A percentile compares a stretch with the other conserved stretches of the same genome.
These are phyloP conservation scores for Euproctis similis DNA, from an alignment of 2,888 invertebrate genomes.

Conservation along the genomic window DNA sequence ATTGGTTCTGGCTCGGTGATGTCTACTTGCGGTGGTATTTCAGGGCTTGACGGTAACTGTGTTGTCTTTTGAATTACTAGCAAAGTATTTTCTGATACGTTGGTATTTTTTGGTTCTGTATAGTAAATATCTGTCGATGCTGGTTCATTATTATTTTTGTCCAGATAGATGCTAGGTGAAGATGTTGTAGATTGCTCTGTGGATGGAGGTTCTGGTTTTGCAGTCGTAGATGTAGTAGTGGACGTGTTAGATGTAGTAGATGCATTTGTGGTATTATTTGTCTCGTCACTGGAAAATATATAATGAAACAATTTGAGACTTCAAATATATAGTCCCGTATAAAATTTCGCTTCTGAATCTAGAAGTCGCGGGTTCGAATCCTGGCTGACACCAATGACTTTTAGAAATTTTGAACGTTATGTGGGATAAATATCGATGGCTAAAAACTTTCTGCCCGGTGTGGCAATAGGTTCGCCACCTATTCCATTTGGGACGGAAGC, in stretches of 20 bases:
- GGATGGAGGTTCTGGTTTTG: constrained; percentile 8
- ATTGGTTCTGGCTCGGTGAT: constrained; percentile 3
- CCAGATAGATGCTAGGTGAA: constrained; percentile 8
- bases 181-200: constrained; percentile 7
- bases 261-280: constrained; percentile 17
- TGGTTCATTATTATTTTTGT: constrained; percentile 9
- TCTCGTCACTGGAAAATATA: constrained; percentile 48
- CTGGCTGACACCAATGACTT: too few relatives aligned
- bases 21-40: constrained; percentile 3
- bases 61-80: constrained; percentile 5
- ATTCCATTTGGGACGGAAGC: too few relatives aligned
- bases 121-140: constrained; percentile 4
- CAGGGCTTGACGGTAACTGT: constrained; percentile 3
- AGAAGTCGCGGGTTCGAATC: too few relatives aligned
- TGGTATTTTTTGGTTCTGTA: constrained; percentile 5
- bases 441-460: too few relatives aligned
- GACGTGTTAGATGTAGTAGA: constrained; percentile 6
- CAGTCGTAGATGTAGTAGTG: constrained; percentile 16
- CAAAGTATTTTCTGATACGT: constrained; percentile 1
- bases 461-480: too few relatives aligned
- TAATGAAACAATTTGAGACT: too few relatives aligned
- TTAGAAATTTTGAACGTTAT: too few relatives aligned
- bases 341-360: too few relatives aligned
- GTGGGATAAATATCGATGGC: too few relatives aligned
- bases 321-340: too few relatives aligned